These are phyloP conservation scores for Eira barbara DNA, from an alignment of 2,113 vertebrate genomes.

Conservation along the genomic window DNA sequence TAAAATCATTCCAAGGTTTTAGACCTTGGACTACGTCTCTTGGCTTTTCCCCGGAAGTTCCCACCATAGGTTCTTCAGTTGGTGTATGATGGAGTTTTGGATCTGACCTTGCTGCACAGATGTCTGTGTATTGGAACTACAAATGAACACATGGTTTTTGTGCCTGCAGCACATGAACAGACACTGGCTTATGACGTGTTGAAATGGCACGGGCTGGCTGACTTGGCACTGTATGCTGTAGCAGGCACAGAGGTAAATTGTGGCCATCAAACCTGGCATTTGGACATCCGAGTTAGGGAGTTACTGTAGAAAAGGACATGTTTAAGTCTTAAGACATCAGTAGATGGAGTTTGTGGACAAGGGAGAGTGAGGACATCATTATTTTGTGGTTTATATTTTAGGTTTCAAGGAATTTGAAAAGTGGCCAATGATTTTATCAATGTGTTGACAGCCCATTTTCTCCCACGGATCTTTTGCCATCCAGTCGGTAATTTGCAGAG, in stretches of 20 bases:
- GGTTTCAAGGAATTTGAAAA: conserved; percentile 54
- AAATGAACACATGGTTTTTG: conserved; percentile 60
- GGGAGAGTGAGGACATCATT: background rate
- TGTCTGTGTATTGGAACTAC: conserved; percentile 71
- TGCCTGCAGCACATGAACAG: conserved; percentile 41
- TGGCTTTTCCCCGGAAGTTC: conserved; percentile 15
- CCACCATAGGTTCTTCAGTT: background rate
- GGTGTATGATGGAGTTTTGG: conserved; percentile 37
- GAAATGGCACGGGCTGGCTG: conserved; percentile 63
- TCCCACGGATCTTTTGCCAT: background rate
- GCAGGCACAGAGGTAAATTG: conserved; percentile 44
- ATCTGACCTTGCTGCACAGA: conserved; percentile 64
- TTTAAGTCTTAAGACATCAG: background rate
- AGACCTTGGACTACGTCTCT: background rate
- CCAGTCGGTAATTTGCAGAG: background rate
- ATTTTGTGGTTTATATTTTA: conserved; percentile 23
- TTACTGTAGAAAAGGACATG: background rate
- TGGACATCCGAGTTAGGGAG: conserved; percentile 35
- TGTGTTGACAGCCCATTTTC: background rate
- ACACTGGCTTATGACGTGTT: conserved; percentile 52
- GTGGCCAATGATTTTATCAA: background rate
- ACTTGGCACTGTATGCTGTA: conserved; percentile 35
- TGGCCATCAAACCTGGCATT: background rate
- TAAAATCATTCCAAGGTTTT: background rate
- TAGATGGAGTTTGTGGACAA: background rate